Evolutionary conservation across 92 coral and sea anemone genomes (phyloP), one percentile per base, ranked within the genome.

Genomic region (Porites evermanni): DNA sequence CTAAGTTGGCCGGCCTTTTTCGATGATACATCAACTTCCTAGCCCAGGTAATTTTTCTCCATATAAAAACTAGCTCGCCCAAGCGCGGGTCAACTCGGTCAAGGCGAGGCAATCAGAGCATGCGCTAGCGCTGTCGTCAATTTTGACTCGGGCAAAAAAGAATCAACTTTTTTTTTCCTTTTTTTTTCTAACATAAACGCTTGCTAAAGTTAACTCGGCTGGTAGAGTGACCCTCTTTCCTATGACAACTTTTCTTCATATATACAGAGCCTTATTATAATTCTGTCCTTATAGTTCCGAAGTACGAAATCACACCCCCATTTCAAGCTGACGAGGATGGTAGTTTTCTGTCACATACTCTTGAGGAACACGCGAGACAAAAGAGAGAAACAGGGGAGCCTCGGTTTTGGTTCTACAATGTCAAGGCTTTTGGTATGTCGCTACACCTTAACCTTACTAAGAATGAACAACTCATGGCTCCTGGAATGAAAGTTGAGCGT

Each of bases 291-390:
- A 50, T 59, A 94, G 98, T 96, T 47, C 98, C 98, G 56, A 91
- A 91, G 12, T 96, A 96, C 81, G 96, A 94, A 12, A 88, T 96
- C 58, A 81, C 95, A 9, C 69, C 80, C 19, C 98, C 98, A 2
- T 78, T 86, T 74, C 98, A 86, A 84, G 88, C 89, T 10, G 93
- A 96, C 50, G 93, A 90, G 18, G 79, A 70, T 2, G 92, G 93
- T 17, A 81, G 87, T 44, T 94, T 94, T 67, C 71, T 80, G 12
- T 87, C 94, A 26, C 90, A 90, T 72, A 84, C 90, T 66, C 91
- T 94, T 8, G 74, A 83, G 60, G 78, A 56, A 19, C 92, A 85
- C 64, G 74, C 79, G 24, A 83, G 94, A 29, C 84, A 84, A 24
- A 91, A 86, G 85, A 88, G 98, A 67, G 85, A 80, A 80, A 81